A percentile compares a stretch with the other conserved stretches of the same genome.
These are phyloP conservation scores for Phoebastria nigripes DNA, from an alignment of 2,797 vertebrate species.

Conservation along the genomic window DNA sequence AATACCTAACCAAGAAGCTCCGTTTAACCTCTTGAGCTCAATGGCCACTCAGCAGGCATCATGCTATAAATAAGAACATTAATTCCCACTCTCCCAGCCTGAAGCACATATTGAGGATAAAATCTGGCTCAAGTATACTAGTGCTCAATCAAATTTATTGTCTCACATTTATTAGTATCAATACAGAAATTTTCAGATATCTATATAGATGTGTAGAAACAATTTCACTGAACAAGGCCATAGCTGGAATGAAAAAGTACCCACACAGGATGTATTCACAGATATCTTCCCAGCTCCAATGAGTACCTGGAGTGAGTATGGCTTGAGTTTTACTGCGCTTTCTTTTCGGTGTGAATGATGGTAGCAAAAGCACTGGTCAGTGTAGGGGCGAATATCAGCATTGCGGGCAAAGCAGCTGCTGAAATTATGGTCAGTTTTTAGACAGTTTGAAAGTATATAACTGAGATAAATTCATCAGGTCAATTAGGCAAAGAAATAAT, in stretches of 20 bases:
- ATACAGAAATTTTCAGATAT: neutral
- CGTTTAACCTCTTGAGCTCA: neutral
- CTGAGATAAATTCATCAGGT: neutral
- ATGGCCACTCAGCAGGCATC: neutral
- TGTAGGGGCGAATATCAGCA: neutral
- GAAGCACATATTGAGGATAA: neutral
- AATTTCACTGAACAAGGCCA: neutral
- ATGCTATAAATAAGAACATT: neutral
- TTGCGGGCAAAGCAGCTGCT: neutral
- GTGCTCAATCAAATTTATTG: neutral
- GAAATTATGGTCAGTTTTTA: neutral
- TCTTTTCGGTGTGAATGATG: neutral
- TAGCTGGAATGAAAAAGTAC: neutral
- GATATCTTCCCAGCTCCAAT: neutral
- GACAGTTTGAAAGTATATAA: neutral
- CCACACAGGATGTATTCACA: neutral
- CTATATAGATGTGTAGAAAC: neutral
- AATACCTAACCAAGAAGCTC: neutral
- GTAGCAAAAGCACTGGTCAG: neutral
- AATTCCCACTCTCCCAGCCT: neutral
- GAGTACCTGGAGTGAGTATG: neutral
- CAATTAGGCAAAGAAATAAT: constrained; percentile 15
- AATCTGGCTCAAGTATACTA: neutral
- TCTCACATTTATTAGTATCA: neutral
- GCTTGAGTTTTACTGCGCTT: neutral